phyloP scores from a whole-genome alignment of 2,797 vertebrate genomes.

The Danionella dracula region DNA sequence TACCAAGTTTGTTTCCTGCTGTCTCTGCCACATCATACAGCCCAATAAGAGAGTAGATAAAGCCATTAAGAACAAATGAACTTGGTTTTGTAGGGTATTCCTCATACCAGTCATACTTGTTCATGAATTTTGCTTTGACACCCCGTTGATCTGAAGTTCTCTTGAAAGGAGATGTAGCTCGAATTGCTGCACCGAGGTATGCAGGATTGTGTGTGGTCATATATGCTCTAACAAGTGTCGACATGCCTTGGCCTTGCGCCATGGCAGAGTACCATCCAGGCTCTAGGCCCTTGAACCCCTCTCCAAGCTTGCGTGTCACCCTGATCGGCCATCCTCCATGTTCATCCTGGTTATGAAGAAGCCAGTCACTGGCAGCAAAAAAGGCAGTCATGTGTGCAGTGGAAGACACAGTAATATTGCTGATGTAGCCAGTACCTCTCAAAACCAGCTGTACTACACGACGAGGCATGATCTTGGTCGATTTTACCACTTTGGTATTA shows the following conservation, averaged over 20 bases:
- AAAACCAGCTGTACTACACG: constrained; percentile 68
- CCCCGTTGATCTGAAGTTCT: constrained; percentile 71
- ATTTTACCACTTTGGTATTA: constrained; percentile 79
- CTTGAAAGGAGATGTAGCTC: constrained; percentile 74
- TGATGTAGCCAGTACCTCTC: constrained; percentile 71
- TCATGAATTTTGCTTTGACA: constrained; percentile 78
- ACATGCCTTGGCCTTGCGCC: constrained; percentile 84
- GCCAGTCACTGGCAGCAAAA: constrained; percentile 78
- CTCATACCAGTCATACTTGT: constrained; percentile 81
- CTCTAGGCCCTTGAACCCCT: constrained; percentile 77
- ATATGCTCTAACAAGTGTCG: constrained; percentile 75
- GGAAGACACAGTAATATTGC: constrained; percentile 77
- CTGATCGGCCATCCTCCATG: constrained; percentile 82
- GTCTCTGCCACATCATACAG: constrained; percentile 81
- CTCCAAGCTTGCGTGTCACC: constrained; percentile 79
- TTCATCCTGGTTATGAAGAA: constrained; percentile 80
- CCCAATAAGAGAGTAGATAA: constrained; percentile 82
- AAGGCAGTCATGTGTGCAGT: constrained; percentile 82
- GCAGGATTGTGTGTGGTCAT: constrained; percentile 69
- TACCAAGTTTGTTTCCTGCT: constrained; percentile 71
- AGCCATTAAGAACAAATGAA: constrained; percentile 83
- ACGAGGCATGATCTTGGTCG: constrained; percentile 76
- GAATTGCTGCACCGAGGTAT: constrained; percentile 72
- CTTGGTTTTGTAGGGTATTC: constrained; percentile 80
- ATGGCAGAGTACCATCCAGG: constrained; percentile 87